These are phyloP conservation scores for Pachymerium ferrugineum DNA, from an alignment of 2,888 invertebrate genomes.

Conservation along the genomic window DNA sequence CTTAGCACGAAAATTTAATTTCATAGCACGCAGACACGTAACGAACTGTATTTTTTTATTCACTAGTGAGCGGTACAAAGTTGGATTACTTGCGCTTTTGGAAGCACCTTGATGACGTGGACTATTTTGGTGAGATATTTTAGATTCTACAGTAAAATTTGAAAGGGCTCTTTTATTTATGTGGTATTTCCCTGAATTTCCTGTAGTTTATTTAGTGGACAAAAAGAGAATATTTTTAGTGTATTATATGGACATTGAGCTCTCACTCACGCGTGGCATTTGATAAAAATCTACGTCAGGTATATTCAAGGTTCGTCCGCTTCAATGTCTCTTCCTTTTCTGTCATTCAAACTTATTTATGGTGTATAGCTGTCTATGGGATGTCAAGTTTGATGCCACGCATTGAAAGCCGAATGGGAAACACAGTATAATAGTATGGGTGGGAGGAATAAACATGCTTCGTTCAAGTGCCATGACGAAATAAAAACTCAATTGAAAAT, in stretches of 20 bases:
- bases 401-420: not conserved
- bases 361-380: not conserved
- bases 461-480: not conserved
- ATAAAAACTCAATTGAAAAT: no score
- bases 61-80: conserved; percentile 23
- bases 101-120: conserved; percentile 23
- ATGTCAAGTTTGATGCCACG: not conserved
- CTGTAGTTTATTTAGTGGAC: not conserved
- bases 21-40: conserved; percentile 10
- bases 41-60: conserved; percentile 27
- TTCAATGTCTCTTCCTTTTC: conserved; percentile 6
- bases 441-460: not conserved
- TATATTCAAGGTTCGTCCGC: not conserved
- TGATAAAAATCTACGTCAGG: not conserved
- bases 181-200: not conserved
- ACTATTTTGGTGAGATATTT: conserved; percentile 25
- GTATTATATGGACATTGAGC: not conserved
- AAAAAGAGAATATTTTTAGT: not conserved
- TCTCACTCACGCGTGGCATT: not conserved
- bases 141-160: conserved; percentile 21
- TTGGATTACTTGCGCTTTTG: conserved; percentile 22
- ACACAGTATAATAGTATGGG: not conserved
- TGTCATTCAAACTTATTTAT: not conserved
- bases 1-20: conserved; percentile 15
- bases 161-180: conserved; percentile 20